Percentiles rank a stretch among this genome's conserved stretches.
phyloP scores from a whole-genome alignment of 2,797 vertebrate genomes.

The Micromesistius poutassou region DNA sequence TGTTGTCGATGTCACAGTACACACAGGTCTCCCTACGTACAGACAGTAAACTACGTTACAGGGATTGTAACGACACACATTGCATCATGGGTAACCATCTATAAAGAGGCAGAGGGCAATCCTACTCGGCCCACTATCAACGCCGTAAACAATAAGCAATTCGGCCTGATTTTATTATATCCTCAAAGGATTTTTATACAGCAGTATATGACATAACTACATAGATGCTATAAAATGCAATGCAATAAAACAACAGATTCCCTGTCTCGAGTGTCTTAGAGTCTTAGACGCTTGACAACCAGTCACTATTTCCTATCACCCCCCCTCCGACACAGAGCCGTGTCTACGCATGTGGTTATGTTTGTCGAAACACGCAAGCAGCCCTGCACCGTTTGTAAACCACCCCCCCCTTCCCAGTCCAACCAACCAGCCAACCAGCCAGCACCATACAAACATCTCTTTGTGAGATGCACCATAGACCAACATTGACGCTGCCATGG shows the following conservation, averaged over 20 bases:
- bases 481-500: slow-evolving; percentile 60
- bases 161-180: not conserved
- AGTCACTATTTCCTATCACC: not conserved
- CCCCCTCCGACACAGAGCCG: not conserved
- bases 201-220: not conserved
- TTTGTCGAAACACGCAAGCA: not conserved
- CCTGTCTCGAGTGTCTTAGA: not conserved
- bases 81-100: too few species aligned
- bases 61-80: too few species aligned
- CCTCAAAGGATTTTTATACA: not conserved
- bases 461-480: slow-evolving; percentile 44
- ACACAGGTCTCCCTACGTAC: too few species aligned
- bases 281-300: not conserved
- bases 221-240: not conserved
- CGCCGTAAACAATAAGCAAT: not conserved
- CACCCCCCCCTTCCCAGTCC: not conserved
- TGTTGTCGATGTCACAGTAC: not conserved
- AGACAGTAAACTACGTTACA: too few species aligned
- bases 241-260: not conserved
- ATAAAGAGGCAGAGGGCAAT: too few species aligned
- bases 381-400: not conserved
- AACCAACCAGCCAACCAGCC: not conserved
- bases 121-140: too few species aligned
- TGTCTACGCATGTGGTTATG: not conserved
- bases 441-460: slow-evolving; percentile 53